Evolutionary conservation across 2,888 invertebrate genomes (phyloP).

Genomic region (Dryococelus australis): DNA sequence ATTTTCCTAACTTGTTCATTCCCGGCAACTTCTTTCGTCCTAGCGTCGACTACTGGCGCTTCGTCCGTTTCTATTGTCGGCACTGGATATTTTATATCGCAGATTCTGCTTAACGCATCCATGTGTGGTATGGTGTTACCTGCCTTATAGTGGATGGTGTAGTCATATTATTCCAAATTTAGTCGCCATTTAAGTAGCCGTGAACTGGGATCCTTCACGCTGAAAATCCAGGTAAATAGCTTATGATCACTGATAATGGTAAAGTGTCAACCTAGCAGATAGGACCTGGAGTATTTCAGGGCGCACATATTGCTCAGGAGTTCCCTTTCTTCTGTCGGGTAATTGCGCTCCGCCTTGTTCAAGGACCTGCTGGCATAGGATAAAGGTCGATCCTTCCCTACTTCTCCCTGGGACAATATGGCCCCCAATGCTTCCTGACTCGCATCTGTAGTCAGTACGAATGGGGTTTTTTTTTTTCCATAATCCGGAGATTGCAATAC

Average conservation of each 20-base stretch:
- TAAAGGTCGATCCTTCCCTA: conserved; percentile 52
- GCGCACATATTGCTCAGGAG: conserved; percentile 55
- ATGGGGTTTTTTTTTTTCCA: conserved; percentile 48
- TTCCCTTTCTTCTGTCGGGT: conserved; percentile 55
- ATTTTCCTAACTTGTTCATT: background rate
- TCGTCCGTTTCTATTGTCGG: background rate
- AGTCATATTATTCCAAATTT: conserved; percentile 52
- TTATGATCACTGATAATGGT: conserved; percentile 54
- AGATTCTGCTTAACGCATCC: conserved; percentile 46
- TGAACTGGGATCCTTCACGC: conserved; percentile 51
- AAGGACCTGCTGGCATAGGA: conserved; percentile 54
- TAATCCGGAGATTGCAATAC: conserved; percentile 46
- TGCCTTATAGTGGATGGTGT: conserved; percentile 52
- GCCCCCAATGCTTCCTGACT: conserved; percentile 51
- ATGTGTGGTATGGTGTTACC: conserved; percentile 52
- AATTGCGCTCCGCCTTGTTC: conserved; percentile 54
- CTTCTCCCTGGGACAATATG: conserved; percentile 51
- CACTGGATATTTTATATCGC: background rate
- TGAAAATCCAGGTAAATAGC: conserved; percentile 54
- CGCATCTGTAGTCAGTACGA: conserved; percentile 55
- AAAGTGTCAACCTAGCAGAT: conserved; percentile 55
- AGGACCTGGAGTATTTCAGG: conserved; percentile 54
- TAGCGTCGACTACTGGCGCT: background rate
- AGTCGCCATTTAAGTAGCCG: conserved; percentile 33
- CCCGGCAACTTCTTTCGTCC: background rate